Base-by-base conservation (phyloP, 2,113 vertebrate genomes). In the Pomatorhinus ruficollis region DNA sequence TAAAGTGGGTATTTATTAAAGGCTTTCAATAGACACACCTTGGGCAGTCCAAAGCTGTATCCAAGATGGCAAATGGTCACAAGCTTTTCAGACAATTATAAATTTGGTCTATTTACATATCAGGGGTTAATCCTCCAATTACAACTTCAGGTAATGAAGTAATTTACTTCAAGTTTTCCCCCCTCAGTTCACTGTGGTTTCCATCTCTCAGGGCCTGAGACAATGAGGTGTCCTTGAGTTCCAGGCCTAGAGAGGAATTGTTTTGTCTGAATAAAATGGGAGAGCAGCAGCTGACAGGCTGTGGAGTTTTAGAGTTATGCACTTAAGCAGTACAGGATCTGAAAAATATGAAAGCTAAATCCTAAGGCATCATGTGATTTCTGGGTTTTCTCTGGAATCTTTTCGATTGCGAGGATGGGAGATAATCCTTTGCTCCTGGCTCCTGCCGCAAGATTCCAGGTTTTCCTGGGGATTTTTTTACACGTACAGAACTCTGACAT, bases 341-440 rank as follows among this genome's bases (percentile, higher is more conserved):
- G 44, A 39, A 49, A 33, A 49, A 9, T 13, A 31, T 4, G 19
- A 60, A 76, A 76, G 15, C 27, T 11, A 14, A 76, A 49, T 60
- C n/a, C 44, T 19, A 10, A 39, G 44, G n/a, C 44, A 49, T 25
- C 21, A 1, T 47, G n/a, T n/a, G 0, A 0, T 17, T 39, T 39
- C 60, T 63, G 72, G 19, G 3, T 27, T 86, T 87, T 22, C 61
- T 70, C 63, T 71, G 59, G 31, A 33, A 45, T 30, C 18, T 30
- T 83, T 89, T 24, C 21, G 28, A 60, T 42, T 7, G 25, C 5
- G 9, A 70, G 76, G 49, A 77, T 33, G 27, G 54, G 21, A 52
- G 23, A 40, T 15, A 35, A 50, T 77, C 66, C 39, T 83, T 82
- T 71, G 21, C 65, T 91, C 50, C 57, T 54, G 5, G 0, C 47